Conservation (phyloP, 2,797 vertebrate genomes). For the Sebastes matsubarae region DNA sequence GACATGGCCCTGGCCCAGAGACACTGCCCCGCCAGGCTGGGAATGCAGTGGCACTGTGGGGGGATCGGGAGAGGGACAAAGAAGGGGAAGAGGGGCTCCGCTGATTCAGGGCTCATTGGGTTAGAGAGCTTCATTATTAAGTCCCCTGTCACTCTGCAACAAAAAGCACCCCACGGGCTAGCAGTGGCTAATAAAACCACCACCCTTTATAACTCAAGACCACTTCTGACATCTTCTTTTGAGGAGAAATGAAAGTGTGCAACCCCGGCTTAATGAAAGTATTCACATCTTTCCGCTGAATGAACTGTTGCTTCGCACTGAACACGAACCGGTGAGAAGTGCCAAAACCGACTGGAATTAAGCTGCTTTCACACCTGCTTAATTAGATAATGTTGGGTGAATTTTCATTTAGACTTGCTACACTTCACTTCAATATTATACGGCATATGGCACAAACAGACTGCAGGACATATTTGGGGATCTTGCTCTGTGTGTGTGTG, state of each 20-base stretch:
- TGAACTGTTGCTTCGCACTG: constrained; percentile 29
- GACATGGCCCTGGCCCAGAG: constrained; percentile 71
- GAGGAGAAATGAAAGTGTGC: constrained; percentile 40
- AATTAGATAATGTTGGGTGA: constrained; percentile 66
- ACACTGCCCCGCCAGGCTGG: constrained; percentile 77
- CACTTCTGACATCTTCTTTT: constrained; percentile 62
- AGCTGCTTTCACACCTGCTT: constrained; percentile 74
- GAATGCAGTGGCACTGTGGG: constrained; percentile 76
- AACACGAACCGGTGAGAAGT: constrained; percentile 5
- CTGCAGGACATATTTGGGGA: constrained; percentile 66
- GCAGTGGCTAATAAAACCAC: constrained; percentile 71
- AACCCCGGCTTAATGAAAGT: constrained; percentile 22
- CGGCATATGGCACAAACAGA: constrained; percentile 71
- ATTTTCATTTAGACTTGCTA: constrained; percentile 69
- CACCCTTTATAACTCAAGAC: constrained; percentile 44
- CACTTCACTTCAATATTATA: constrained; percentile 56
- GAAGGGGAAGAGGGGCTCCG: constrained; percentile 65
- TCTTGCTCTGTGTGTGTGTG: neutral
- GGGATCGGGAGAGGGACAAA: constrained; percentile 61
- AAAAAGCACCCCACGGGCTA: constrained; percentile 66
- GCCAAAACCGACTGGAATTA: constrained; percentile 55
- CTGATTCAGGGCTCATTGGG: constrained; percentile 65
- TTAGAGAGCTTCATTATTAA: constrained; percentile 74
- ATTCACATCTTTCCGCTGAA: constrained; percentile 29
- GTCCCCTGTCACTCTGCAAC: constrained; percentile 69